Conservation (phyloP, 2,113 vertebrate genomes). For the Tragelaphus scriptus region DNA sequence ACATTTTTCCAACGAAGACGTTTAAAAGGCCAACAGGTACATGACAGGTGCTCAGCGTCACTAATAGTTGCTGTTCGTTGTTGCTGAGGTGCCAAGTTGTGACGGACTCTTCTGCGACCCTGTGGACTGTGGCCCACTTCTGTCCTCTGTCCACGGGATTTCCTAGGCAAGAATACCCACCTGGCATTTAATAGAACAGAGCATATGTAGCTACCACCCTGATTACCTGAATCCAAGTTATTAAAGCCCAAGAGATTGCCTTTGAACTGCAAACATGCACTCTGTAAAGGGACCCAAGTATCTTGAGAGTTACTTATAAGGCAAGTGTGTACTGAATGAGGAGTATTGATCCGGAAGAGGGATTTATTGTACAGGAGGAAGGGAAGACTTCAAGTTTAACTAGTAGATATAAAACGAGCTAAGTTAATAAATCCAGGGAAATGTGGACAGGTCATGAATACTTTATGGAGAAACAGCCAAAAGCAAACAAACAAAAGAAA, state of each 20-base stretch:
- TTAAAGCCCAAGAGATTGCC: neutral
- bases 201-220: neutral
- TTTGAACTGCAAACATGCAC: neutral
- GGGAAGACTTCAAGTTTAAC: conserved; percentile 1
- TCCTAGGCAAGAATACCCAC: no score
- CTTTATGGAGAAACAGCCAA: neutral
- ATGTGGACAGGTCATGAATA: neutral
- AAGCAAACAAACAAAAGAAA: neutral
- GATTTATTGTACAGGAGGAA: neutral
- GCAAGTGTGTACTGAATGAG: neutral
- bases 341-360: neutral
- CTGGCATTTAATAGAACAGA: neutral
- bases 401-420: conserved; percentile 19
- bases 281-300: neutral
- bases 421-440: neutral
- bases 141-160: no score
- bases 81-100: no score
- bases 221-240: neutral
- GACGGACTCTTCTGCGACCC: no score
- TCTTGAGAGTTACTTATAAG: neutral
- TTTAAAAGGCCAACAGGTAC: no score
- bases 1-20: no score
- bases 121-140: no score
- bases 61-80: no score
- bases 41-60: no score